A percentile compares a stretch with the other conserved stretches of the same genome.
phyloP scores from a whole-genome alignment of 1,140 invertebrate species.

The Drosophila lacteicornis region DNA sequence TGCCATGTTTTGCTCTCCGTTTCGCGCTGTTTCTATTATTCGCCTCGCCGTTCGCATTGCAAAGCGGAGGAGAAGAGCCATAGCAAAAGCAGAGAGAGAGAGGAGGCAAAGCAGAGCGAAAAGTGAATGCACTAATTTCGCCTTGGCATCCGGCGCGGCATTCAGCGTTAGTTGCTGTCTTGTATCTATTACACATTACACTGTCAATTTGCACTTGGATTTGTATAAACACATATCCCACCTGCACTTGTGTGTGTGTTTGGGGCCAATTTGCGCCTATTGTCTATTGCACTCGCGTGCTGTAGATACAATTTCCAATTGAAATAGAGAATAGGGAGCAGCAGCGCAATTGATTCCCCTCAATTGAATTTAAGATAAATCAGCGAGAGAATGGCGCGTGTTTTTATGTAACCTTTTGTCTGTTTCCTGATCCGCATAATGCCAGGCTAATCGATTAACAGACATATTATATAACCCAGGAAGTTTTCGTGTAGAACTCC shows the following conservation, averaged over 20 bases:
- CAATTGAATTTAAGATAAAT: conserved; percentile 52
- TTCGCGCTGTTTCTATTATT: conserved; percentile 48
- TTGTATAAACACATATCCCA: conserved; percentile 18
- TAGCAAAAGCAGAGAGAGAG: conserved; percentile 28
- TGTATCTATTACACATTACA: conserved; percentile 64
- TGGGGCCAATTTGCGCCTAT: conserved; percentile 57
- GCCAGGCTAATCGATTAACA: conserved; percentile 10
- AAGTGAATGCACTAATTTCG: conserved; percentile 84
- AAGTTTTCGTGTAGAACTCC: conserved; percentile 7
- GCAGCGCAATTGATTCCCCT: conserved; percentile 43
- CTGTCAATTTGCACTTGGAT: conserved; percentile 57
- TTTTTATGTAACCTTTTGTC: conserved; percentile 60
- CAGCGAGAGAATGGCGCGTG: conserved; percentile 16
- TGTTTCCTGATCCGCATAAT: conserved; percentile 18
- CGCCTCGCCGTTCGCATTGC: conserved; percentile 53
- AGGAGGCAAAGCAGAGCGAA: conserved; percentile 61
- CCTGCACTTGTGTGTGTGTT: neutral
- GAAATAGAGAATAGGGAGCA: conserved; percentile 47
- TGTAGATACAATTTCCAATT: conserved; percentile 69
- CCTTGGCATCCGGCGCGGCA: conserved; percentile 79
- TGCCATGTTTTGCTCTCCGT: conserved; percentile 36
- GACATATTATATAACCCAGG: conserved; percentile 17
- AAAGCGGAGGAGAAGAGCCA: conserved; percentile 25
- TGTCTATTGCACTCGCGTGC: conserved; percentile 40
- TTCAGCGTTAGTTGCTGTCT: conserved; percentile 56